phyloP scores from a whole-genome alignment of 2,113 vertebrate species.

The Stomatorhinus ivindoensis region DNA sequence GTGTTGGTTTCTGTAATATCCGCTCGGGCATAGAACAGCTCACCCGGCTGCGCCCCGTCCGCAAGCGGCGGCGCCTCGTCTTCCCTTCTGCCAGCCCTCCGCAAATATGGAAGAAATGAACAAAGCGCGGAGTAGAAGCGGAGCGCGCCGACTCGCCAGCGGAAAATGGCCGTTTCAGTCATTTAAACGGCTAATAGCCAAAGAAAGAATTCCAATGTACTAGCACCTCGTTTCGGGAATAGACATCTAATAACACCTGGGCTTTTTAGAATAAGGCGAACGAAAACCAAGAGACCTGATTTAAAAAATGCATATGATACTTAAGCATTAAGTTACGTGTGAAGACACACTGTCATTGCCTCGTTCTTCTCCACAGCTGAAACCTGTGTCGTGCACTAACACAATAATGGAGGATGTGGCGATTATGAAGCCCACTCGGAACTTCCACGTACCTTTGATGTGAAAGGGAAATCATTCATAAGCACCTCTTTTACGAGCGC shows the following conservation, averaged over 20 bases:
- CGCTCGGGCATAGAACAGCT: not conserved
- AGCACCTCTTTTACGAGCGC: constrained; percentile 10
- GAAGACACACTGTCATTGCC: not conserved
- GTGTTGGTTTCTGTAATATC: not conserved
- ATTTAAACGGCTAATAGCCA: not conserved
- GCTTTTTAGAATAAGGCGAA: not conserved
- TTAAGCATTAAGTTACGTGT: not conserved
- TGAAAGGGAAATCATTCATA: constrained; percentile 18
- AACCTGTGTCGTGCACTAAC: not conserved
- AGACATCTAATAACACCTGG: not conserved
- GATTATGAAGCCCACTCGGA: not conserved
- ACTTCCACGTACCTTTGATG: constrained; percentile 13
- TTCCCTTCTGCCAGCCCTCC: not conserved
- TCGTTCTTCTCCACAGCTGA: not conserved
- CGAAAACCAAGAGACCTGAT: not conserved
- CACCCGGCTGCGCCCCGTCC: not conserved
- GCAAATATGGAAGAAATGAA: constrained; percentile 9
- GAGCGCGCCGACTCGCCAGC: not conserved
- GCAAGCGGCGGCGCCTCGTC: not conserved
- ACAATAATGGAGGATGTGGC: not conserved
- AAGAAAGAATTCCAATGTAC: not conserved
- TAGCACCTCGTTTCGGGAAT: not conserved
- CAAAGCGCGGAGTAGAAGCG: not conserved
- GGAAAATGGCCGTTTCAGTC: not conserved
- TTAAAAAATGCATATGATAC: not conserved